Evolutionary conservation across 92 coral and sea anemone genomes (phyloP), one percentile per base, ranked within the genome.

Genomic region (Isaurus tuberculatus): DNA sequence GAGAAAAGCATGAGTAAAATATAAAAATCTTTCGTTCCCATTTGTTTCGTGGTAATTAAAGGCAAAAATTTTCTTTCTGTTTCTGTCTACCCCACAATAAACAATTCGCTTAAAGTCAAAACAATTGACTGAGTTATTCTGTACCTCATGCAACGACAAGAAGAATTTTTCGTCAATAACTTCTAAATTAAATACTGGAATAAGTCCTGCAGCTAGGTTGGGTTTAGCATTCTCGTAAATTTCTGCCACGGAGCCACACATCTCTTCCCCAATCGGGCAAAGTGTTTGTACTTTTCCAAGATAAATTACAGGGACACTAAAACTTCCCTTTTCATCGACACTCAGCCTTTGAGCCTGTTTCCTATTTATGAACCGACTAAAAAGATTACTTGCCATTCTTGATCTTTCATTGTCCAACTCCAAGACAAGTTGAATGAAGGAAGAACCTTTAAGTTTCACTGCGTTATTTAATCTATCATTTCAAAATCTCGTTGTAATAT

Each of bases 221-320:
- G 28, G 37, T 43, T 53, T 72, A 44, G 87, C 73, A 42, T 85
- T 90, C 26, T 92, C 89, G 77, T 88, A 89, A 57, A 90, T 95
- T 74, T 95, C 95, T 20, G 85, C 92, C 72, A 92, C 91, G 2
- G 98, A 91, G 20, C 98, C 97, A 69, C 98, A 88, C 69, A 92
- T 92, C 64, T 87, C 97, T 30, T 92, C 92, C 11, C 90, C 97
- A 66, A 90, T 83, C 14, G 98, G 98, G 61, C 89, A 88, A 49
- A 93, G 81, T 67, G 91, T 92, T 51, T 85, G 85, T 53, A 92
- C 90, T 49, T 86, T 92, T 20, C 98, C 98, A 13, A 95, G 92
- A 77, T 87, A 91, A 61, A 73, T 66, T 26, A 89, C 92, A 14
- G 83, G 23, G 43, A 43, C 19, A 55, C 22, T 89, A 16, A 77